These are phyloP conservation scores for Leptopilina syphax DNA, from an alignment of 2,888 invertebrate genomes.

Conservation along the genomic window DNA sequence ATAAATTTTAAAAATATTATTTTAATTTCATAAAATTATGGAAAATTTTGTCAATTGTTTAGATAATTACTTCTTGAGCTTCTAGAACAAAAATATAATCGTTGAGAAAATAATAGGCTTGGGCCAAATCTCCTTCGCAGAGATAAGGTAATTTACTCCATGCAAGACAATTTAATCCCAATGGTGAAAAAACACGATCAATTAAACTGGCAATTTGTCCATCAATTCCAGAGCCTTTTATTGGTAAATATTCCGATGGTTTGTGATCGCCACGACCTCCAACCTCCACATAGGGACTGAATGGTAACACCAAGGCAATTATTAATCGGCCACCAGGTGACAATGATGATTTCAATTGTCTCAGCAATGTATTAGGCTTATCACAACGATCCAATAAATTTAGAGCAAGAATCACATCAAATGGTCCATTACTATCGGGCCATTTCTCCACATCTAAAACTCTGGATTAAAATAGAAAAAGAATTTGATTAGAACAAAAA, in stretches of 20 bases:
- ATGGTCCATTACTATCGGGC: slow-evolving; percentile 78
- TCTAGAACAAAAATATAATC: slow-evolving; percentile 92
- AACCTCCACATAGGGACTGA: slow-evolving; percentile 95
- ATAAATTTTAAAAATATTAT: too few relatives aligned
- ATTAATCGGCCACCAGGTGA: slow-evolving; percentile 86
- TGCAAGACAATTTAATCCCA: slow-evolving; percentile 86
- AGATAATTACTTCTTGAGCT: slow-evolving; percentile 60
- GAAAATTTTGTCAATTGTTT: background rate
- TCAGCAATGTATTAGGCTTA: slow-evolving; percentile 87
- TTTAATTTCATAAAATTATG: too few relatives aligned
- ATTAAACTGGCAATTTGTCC: slow-evolving; percentile 88
- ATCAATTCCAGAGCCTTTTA: slow-evolving; percentile 84
- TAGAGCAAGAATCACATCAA: slow-evolving; percentile 91
- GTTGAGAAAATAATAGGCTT: slow-evolving; percentile 93
- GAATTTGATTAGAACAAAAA: slow-evolving; percentile 19
- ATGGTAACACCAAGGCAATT: slow-evolving; percentile 95
- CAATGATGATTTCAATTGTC: slow-evolving; percentile 85
- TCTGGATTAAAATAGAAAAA: slow-evolving; percentile 75
- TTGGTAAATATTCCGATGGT: slow-evolving; percentile 84
- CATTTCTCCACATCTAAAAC: slow-evolving; percentile 85
- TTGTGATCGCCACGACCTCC: slow-evolving; percentile 85
- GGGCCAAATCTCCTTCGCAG: slow-evolving; percentile 96
- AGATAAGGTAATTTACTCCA: slow-evolving; percentile 97
- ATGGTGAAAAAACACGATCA: slow-evolving; percentile 80
- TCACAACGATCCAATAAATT: slow-evolving; percentile 97